Conservation (phyloP, 2,113 vertebrate species). For the Menidia beryllina region DNA sequence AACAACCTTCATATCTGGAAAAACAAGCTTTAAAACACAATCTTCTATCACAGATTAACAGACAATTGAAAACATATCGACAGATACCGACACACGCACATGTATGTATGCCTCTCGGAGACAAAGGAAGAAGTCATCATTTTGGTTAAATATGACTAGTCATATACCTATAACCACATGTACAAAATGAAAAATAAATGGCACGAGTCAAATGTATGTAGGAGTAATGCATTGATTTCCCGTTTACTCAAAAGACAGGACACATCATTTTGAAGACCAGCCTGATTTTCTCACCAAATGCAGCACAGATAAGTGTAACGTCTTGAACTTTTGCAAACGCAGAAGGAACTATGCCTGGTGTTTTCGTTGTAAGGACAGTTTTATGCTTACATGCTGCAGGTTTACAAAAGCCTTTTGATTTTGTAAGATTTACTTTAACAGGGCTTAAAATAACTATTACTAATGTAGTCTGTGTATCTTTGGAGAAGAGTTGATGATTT, state of each 20-base stretch:
- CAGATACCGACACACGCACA: background rate
- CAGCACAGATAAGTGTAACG: conserved; percentile 39
- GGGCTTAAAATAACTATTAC: conserved; percentile 1
- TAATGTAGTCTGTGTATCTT: background rate
- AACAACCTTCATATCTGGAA: conserved; percentile 1
- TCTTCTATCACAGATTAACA: background rate
- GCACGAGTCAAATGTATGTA: no score
- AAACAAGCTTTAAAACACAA: background rate
- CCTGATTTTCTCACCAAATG: conserved; percentile 17
- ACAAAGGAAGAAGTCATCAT: background rate
- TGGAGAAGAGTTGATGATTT: background rate
- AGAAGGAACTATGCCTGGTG: conserved; percentile 20
- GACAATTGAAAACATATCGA: background rate
- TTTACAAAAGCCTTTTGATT: conserved; percentile 7
- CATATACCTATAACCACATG: conserved; percentile 1
- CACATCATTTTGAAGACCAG: conserved; percentile 24
- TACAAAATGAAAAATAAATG: conserved; percentile 44
- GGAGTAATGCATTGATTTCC: no score
- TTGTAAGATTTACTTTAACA: background rate
- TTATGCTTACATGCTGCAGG: conserved; percentile 32
- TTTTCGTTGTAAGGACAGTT: conserved; percentile 23
- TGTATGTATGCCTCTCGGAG: background rate
- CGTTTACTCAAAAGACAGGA: no score
- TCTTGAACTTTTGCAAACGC: conserved; percentile 58
- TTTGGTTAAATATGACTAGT: no score